Conservation (phyloP, 2,113 vertebrate species). For the Camelus dromedarius region DNA sequence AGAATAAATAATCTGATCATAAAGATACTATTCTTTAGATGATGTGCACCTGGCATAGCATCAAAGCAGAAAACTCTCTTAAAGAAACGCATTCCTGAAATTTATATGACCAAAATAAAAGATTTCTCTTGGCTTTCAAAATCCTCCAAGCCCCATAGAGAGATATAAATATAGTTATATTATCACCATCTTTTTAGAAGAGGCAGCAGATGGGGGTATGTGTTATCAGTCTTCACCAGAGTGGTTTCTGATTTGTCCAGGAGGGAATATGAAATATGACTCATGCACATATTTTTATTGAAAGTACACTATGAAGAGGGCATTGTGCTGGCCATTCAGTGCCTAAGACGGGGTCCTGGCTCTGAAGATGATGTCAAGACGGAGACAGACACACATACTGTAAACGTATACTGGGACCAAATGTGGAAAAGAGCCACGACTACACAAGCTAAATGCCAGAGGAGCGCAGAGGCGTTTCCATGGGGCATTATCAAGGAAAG, state of each 20-base stretch:
- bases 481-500: background rate
- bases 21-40: background rate
- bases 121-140: constrained; percentile 19
- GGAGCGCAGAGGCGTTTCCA: background rate
- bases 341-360: background rate
- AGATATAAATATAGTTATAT: background rate
- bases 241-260: background rate
- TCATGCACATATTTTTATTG: background rate
- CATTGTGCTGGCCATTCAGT: background rate
- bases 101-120: background rate
- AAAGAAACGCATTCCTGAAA: background rate
- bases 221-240: background rate
- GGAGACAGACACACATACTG: background rate
- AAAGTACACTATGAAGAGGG: background rate
- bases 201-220: background rate
- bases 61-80: background rate
- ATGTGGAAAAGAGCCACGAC: background rate
- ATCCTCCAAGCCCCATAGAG: background rate
- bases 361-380: background rate
- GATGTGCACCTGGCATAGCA: background rate
- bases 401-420: background rate
- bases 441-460: background rate
- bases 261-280: background rate
- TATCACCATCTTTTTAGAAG: constrained; percentile 23
- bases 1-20: background rate